phyloP scores from a whole-genome alignment of 2,797 vertebrate species.

The Sebastes vulpes region DNA sequence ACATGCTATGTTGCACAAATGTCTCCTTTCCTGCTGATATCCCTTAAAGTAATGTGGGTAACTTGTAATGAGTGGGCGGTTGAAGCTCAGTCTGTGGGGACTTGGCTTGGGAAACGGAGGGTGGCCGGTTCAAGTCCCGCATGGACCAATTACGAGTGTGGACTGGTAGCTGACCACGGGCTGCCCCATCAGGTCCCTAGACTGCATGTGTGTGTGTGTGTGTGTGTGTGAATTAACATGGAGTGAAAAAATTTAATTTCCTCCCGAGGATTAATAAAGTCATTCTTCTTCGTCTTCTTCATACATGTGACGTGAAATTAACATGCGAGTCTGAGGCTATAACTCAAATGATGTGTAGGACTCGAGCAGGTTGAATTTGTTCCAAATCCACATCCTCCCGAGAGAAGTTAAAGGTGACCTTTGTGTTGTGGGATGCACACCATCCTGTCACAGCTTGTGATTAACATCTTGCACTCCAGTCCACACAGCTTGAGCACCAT shows the following conservation, averaged over 20 bases:
- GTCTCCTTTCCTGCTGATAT: too few relatives aligned
- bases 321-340: background rate
- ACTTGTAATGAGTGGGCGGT: too few relatives aligned
- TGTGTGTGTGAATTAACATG: background rate
- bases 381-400: background rate
- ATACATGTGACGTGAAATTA: background rate
- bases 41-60: too few relatives aligned
- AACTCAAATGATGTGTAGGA: background rate
- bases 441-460: background rate
- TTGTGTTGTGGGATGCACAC: background rate
- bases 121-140: too few relatives aligned
- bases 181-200: too few relatives aligned
- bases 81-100: too few relatives aligned
- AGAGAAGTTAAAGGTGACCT: conserved; percentile 29
- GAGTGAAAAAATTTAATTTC: background rate
- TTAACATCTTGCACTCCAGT: conserved; percentile 12
- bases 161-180: too few relatives aligned
- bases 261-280: background rate
- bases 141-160: too few relatives aligned
- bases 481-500: conserved; percentile 3
- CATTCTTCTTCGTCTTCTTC: background rate
- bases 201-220: background rate
- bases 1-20: too few relatives aligned
- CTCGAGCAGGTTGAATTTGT: background rate
- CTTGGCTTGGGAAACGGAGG: too few relatives aligned